Evolutionary conservation across 2,113 vertebrate species (phyloP).

Genomic region (Muscicapa adusta): DNA sequence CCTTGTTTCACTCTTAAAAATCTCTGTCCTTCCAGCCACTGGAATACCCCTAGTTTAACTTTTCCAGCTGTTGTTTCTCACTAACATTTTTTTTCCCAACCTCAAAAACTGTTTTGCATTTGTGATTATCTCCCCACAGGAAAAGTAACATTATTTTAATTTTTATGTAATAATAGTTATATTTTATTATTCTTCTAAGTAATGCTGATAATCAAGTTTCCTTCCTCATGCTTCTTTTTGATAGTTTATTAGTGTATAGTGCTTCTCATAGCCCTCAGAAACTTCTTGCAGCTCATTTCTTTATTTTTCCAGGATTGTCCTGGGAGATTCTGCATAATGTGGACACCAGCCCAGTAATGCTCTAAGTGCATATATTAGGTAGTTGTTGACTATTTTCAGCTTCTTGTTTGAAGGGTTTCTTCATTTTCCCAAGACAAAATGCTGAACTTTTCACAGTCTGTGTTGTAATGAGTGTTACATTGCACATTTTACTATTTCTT

Average conservation of each 20-base stretch:
- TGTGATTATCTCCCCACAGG: neutral
- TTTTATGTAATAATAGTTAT: neutral
- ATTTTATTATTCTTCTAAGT: neutral
- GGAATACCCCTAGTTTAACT: neutral
- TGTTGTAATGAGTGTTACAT: neutral
- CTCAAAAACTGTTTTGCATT: neutral
- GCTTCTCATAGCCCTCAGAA: neutral
- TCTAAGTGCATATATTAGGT: neutral
- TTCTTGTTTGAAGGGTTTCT: neutral
- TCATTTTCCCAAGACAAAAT: neutral
- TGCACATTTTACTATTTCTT: neutral
- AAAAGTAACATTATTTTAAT: neutral
- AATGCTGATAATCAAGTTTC: neutral
- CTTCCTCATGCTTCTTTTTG: neutral
- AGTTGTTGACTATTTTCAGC: neutral
- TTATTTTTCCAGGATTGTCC: neutral
- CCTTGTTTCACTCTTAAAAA: neutral
- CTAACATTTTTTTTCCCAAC: neutral
- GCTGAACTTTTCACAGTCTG: neutral
- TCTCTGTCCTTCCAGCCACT: neutral
- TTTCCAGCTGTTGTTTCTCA: neutral
- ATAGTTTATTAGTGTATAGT: accelerated
- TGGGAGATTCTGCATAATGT: neutral
- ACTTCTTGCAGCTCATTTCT: neutral
- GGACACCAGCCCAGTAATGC: neutral